Evolutionary conservation across 2,113 vertebrate species (phyloP), one percentile per base, ranked within the genome.

Genomic region (Chelonoidis abingdonii): DNA sequence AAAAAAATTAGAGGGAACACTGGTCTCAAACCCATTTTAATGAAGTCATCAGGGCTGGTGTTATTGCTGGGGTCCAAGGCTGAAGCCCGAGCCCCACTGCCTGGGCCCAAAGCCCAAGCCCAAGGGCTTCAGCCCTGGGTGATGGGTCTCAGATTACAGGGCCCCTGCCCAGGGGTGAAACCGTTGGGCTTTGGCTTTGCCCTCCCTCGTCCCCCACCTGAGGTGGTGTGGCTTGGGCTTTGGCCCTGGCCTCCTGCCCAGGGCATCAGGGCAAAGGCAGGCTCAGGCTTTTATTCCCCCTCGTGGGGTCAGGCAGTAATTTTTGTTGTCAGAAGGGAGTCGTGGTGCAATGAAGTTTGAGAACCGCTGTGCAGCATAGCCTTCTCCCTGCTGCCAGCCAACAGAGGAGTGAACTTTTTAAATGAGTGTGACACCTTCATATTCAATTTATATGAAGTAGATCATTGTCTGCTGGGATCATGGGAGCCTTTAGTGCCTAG

Each of bases 361-460:
- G 38, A 81, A n/a, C 25, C 0, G 0, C 38, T n/a, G 82, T n/a
- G 31, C 31, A 69, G 13, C 38, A 4, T 14, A n/a, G 65, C 35
- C 19, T 69, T 38, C 17, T 47, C 38, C 11, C 88, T n/a, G 53
- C 62, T 53, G 44, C 57, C 47, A 87, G n/a, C 2, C 49, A 24
- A 4, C 1, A 1, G 81, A 5, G 0, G 2, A 72, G 56, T 75
- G 38, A 41, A 75, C 69, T 75, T 92, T 49, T 86, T 72, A 83
- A 89, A 87, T 1, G 8, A 93, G 50, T 2, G 5, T 0, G 2
- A 4, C 29, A 86, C 53, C 81, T 78, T 49, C 52, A 78, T 3
- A 0, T 1, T 0, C 25, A 50, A 83, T 0, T 1, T 5, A 38
- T 44, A 69, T n/a, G 22, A 89, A 62, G 41, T 0, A 0, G 29